Percentiles rank a stretch among this genome's conserved stretches.
Evolutionary conservation across 2,888 invertebrate genomes (phyloP).

Genomic region (Conus canariensis): DNA sequence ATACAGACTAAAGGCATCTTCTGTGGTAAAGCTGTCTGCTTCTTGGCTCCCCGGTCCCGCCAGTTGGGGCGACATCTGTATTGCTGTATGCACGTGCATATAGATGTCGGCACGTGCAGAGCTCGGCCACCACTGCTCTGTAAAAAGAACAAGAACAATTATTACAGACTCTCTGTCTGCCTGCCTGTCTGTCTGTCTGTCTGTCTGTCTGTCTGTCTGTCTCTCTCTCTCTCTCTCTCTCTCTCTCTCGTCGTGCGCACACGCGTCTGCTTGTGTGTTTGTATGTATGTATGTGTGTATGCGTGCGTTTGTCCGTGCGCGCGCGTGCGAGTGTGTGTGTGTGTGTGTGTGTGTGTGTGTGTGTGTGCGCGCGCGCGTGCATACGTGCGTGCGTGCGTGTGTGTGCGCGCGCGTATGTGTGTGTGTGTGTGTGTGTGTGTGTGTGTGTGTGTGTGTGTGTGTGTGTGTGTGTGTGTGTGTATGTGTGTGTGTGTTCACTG

Average conservation of each 20-base stretch:
- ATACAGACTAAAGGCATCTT: too few species aligned
- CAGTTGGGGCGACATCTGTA: too few species aligned
- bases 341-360: conserved; percentile 6
- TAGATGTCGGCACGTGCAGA: too few species aligned
- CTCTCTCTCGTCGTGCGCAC: neutral
- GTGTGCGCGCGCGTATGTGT: neutral
- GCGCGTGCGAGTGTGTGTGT: neutral
- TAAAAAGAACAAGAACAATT: too few species aligned
- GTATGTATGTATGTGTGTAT: neutral
- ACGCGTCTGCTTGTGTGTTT: neutral
- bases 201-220: too few species aligned
- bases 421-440: neutral
- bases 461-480: conserved; percentile 12
- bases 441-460: conserved; percentile 18
- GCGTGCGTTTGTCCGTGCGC: neutral
- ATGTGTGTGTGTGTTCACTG: neutral
- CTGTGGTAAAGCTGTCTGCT: too few species aligned
- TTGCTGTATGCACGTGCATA: too few species aligned
- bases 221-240: too few species aligned
- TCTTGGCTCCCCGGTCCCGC: too few species aligned
- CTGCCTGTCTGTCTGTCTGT: too few species aligned
- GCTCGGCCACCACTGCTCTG: too few species aligned
- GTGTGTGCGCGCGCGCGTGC: neutral
- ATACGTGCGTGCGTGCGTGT: neutral
- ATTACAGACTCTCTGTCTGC: too few species aligned